phyloP scores from a whole-genome alignment of 35 echinoderm and acorn worm species.

The Lytechinus pictus region DNA sequence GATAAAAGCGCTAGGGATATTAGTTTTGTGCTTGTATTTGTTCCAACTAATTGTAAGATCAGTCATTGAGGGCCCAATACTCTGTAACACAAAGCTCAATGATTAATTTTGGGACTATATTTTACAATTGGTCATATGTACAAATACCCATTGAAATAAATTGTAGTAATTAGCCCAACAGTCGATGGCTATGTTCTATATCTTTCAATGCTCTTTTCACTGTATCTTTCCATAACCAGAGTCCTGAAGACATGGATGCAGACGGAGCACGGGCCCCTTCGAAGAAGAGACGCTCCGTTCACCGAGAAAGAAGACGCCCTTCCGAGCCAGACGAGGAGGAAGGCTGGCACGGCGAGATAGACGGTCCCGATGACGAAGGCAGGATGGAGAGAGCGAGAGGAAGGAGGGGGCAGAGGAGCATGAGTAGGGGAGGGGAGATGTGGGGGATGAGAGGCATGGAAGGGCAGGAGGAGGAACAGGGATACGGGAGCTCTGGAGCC shows the following conservation, averaged over 20 bases:
- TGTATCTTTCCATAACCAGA: not conserved
- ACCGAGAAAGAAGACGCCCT: not conserved
- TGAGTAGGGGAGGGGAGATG: not conserved
- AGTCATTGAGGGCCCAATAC: no score
- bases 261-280: not conserved
- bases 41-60: not conserved
- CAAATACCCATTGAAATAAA: not conserved
- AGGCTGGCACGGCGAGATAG: not conserved
- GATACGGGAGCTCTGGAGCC: slow-evolving; percentile 5
- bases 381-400: not conserved
- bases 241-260: not conserved
- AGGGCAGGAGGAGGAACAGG: not conserved
- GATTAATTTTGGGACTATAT: not conserved
- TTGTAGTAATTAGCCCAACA: not conserved
- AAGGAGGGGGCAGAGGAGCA: not conserved
- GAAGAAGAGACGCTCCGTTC: slow-evolving; percentile 1
- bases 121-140: not conserved
- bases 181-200: no score
- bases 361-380: not conserved
- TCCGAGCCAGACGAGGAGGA: not conserved
- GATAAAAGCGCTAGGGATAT: no score
- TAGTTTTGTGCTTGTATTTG: no score
- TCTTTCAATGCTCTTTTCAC: no score
- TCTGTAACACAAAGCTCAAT: not conserved
- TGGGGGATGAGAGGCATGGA: slow-evolving; percentile 23